Conservation (phyloP, 2,797 vertebrate species). For the Sorex maritimensis region DNA sequence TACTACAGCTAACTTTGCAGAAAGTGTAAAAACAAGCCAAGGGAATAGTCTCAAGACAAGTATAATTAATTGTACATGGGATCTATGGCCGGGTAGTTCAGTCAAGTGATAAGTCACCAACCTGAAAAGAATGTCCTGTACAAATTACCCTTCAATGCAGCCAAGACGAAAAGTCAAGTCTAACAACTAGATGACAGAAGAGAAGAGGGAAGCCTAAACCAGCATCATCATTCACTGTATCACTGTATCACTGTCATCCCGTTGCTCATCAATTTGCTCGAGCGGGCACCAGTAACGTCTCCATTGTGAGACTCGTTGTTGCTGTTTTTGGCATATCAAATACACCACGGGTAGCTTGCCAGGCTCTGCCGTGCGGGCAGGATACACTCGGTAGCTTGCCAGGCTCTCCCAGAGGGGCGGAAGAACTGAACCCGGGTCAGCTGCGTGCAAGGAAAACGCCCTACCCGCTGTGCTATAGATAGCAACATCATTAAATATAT, state of each 20-base stretch:
- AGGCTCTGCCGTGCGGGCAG: too few relatives aligned
- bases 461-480: too few relatives aligned
- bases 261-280: too few relatives aligned
- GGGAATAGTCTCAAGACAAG: slow-evolving; percentile 55
- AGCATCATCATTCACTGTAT: neutral
- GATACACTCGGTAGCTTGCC: too few relatives aligned
- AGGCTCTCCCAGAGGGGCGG: too few relatives aligned
- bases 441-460: too few relatives aligned
- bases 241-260: too few relatives aligned
- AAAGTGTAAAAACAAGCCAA: neutral
- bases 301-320: too few relatives aligned
- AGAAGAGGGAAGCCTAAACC: neutral
- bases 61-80: neutral
- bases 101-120: neutral
- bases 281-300: too few relatives aligned
- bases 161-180: neutral
- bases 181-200: neutral
- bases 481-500: neutral
- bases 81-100: neutral
- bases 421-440: too few relatives aligned
- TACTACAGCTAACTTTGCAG: neutral
- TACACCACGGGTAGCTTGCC: too few relatives aligned
- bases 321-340: too few relatives aligned
- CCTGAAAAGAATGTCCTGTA: neutral
- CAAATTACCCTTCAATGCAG: neutral